A percentile compares a stretch with the other conserved stretches of the same genome.
Conservation (phyloP, 2,888 invertebrate genomes). For the Cryptocephalus primarius region DNA sequence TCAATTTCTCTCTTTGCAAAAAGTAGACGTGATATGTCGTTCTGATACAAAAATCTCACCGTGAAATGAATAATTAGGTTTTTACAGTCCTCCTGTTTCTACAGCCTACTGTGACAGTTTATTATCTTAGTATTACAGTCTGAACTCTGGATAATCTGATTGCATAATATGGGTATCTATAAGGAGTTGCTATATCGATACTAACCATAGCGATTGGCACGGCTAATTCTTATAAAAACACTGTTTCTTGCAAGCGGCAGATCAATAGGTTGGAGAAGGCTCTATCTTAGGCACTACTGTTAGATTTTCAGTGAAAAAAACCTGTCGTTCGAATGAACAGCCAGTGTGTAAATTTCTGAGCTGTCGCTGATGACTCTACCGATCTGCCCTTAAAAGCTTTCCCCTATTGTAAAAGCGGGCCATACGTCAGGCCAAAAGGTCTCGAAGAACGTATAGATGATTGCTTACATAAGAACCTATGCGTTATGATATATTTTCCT, state of each 20-base stretch:
- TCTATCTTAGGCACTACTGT: neutral
- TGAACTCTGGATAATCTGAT: constrained; percentile 21
- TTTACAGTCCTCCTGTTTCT: constrained; percentile 4
- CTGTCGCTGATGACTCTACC: no score
- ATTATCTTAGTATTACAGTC: constrained; percentile 38
- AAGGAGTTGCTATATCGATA: constrained; percentile 4
- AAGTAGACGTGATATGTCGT: constrained; percentile 21
- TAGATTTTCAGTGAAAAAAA: no score
- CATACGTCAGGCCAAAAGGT: no score
- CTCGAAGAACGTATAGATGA: no score
- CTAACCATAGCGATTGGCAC: constrained; percentile 12
- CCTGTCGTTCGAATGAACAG: no score
- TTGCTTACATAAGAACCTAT: constrained; percentile 1
- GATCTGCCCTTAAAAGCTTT: no score
- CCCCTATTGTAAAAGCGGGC: no score
- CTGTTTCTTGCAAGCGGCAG: constrained; percentile 1
- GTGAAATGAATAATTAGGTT: constrained; percentile 2
- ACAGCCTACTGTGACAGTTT: constrained; percentile 25
- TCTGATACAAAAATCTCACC: constrained; percentile 14
- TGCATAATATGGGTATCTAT: constrained; percentile 10
- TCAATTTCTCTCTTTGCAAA: no score
- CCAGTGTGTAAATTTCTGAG: no score
- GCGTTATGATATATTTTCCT: neutral
- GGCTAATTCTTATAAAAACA: constrained; percentile 2
- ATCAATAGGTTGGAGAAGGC: constrained; percentile 4